phyloP scores from a whole-genome alignment of 2,797 vertebrate genomes.

The Clarias platycephalus region DNA sequence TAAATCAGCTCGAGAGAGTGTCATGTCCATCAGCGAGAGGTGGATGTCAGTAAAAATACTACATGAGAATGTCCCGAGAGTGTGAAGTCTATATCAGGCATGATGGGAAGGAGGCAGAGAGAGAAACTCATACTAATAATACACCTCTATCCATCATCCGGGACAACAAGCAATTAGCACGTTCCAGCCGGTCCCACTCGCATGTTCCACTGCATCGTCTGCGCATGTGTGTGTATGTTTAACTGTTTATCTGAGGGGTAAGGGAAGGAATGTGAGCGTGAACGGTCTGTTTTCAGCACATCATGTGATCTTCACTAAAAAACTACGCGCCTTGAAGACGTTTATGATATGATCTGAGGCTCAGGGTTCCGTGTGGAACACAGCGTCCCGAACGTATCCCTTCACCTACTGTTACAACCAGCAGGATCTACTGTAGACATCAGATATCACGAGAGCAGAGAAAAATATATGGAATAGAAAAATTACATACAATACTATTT shows the following conservation, averaged over 20 bases:
- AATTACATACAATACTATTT: too few species aligned
- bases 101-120: constrained; percentile 17
- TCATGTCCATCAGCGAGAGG: constrained; percentile 3
- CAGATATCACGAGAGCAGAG: not conserved
- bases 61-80: constrained; percentile 10
- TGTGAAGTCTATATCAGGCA: constrained; percentile 30
- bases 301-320: not conserved
- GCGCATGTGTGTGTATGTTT: constrained; percentile 35
- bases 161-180: constrained; percentile 76
- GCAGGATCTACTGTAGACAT: not conserved
- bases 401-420: not conserved
- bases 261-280: not conserved
- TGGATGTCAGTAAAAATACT: constrained; percentile 12
- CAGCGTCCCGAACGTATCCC: not conserved
- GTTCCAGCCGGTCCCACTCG: constrained; percentile 65
- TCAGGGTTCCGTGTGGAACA: too few species aligned
- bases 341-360: not conserved
- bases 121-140: constrained; percentile 68
- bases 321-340: not conserved
- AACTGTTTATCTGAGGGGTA: not conserved
- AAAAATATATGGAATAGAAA: not conserved
- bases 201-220: constrained; percentile 66
- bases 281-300: not conserved
- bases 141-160: constrained; percentile 70
- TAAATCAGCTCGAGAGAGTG: not conserved